These are phyloP conservation scores for Oreotrochilus melanogaster DNA, from an alignment of 2,113 vertebrate species.

Conservation along the genomic window DNA sequence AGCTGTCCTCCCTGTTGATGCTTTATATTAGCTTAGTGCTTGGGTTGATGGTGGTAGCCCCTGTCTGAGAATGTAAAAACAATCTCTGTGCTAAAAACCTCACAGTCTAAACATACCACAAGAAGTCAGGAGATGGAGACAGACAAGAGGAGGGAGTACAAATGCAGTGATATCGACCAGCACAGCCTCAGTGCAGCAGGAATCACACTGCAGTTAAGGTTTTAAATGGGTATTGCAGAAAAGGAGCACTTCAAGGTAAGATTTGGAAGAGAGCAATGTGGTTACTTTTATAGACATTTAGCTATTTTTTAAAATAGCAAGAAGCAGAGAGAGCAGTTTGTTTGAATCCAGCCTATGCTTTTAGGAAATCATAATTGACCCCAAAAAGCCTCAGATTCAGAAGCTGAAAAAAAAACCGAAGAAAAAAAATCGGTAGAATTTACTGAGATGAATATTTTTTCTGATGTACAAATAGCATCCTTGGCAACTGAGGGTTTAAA, in stretches of 20 bases:
- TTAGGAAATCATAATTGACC: neutral
- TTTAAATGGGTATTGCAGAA: neutral
- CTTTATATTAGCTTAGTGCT: neutral
- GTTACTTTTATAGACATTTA: neutral
- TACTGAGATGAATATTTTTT: neutral
- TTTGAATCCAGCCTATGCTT: neutral
- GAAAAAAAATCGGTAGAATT: neutral
- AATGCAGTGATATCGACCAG: neutral
- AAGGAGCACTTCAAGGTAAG: neutral
- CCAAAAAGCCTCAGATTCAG: neutral
- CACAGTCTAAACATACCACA: neutral
- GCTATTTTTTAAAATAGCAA: neutral
- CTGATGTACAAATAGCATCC: neutral
- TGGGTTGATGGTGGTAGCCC: neutral
- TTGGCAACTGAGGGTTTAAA: neutral
- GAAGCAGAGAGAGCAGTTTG: neutral
- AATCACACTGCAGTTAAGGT: neutral
- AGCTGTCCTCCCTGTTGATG: neutral
- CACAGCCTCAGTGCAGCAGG: neutral
- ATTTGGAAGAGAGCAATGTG: neutral
- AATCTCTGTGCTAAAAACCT: neutral
- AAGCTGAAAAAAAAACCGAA: neutral
- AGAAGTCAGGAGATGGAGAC: neutral
- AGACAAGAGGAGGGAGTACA: neutral
- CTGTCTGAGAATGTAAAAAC: neutral